phyloP scores from a whole-genome alignment of 1,140 invertebrate species.

The Zaprionus africanus region DNA sequence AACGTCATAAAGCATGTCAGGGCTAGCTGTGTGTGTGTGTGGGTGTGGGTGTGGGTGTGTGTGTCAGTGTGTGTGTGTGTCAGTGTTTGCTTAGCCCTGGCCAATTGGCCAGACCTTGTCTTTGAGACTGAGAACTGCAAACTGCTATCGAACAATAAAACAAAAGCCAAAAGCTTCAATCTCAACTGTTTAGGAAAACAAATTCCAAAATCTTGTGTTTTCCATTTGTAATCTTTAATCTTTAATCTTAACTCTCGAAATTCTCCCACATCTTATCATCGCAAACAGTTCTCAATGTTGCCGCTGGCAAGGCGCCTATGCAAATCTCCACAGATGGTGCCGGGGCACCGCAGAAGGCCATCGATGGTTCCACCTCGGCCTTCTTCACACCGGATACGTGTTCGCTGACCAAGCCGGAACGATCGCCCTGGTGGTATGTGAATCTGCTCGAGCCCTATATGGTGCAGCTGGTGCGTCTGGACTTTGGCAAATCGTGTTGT shows the following conservation, averaged over 20 bases:
- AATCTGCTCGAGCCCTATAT: slow-evolving; percentile 97
- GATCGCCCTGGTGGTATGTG: slow-evolving; percentile 97
- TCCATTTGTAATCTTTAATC: slow-evolving; percentile 5
- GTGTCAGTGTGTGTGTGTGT: not conserved
- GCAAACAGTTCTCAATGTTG: slow-evolving; percentile 94
- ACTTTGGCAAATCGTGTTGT: slow-evolving; percentile 96
- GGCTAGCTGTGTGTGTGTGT: slow-evolving; percentile 26
- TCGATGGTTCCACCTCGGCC: slow-evolving; percentile 94
- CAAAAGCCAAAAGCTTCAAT: slow-evolving; percentile 37
- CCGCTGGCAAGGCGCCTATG: slow-evolving; percentile 97
- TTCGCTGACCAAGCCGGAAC: slow-evolving; percentile 92
- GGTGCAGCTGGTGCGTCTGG: slow-evolving; percentile 95
- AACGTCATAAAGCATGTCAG: slow-evolving; percentile 48
- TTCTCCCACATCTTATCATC: slow-evolving; percentile 10
- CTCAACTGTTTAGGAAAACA: slow-evolving; percentile 1
- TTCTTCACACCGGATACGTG: slow-evolving; percentile 94
- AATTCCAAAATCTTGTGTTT: not conserved
- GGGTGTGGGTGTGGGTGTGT: too few species aligned
- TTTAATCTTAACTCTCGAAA: slow-evolving; percentile 15
- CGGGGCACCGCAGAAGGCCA: slow-evolving; percentile 94
- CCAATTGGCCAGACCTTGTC: slow-evolving; percentile 48
- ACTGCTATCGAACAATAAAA: slow-evolving; percentile 24
- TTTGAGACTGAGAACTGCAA: slow-evolving; percentile 36
- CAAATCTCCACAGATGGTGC: slow-evolving; percentile 93
- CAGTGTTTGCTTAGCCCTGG: slow-evolving; percentile 41